Conservation (phyloP, 2,888 invertebrate species). For the Hemaris fuciformis region DNA sequence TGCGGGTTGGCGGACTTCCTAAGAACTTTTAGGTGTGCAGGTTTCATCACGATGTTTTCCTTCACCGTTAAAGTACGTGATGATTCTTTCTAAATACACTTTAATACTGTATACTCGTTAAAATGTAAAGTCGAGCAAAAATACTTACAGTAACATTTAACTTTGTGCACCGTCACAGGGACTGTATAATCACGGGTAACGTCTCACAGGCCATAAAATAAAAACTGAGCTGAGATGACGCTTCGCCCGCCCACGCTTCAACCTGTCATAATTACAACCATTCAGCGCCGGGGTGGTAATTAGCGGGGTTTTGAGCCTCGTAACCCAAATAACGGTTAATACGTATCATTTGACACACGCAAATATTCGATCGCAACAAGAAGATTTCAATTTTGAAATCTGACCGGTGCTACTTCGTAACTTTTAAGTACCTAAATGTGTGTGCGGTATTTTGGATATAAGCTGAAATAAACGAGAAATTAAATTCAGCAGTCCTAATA, state of each 20-base stretch:
- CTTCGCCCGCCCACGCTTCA: conserved; percentile 43
- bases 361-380: background rate
- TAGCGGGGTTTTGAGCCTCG: conserved; percentile 25
- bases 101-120: too few species aligned
- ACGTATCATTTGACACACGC: background rate
- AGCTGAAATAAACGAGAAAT: background rate
- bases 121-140: background rate
- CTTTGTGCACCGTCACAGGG: conserved; percentile 24
- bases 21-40: too few species aligned
- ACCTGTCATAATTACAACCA: conserved; percentile 56
- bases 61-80: too few species aligned
- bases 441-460: background rate
- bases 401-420: background rate
- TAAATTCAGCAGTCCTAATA: too few species aligned
- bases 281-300: conserved; percentile 43
- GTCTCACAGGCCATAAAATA: too few species aligned
- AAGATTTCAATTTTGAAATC: background rate
- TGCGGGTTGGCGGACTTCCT: too few species aligned
- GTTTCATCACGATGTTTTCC: too few species aligned
- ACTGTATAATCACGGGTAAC: background rate
- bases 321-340: background rate
- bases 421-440: background rate
- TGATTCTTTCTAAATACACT: too few species aligned
- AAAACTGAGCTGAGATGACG: conserved; percentile 42
- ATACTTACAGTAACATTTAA: conserved; percentile 24